Evolutionary conservation across 2,113 vertebrate genomes (phyloP).

Genomic region (Bos taurus): ARS-UCD2.0 NC_037331.1:76381001-76381500

Average conservation of each 20-base stretch:
- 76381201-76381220: fast-evolving
- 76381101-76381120: neutral
- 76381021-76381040: neutral
- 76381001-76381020: neutral
- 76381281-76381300: neutral
- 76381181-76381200: neutral
- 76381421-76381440: neutral
- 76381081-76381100: neutral
- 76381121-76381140: neutral
- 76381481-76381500: neutral
- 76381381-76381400: neutral
- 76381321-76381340: neutral
- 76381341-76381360: neutral
- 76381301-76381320: neutral
- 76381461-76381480: neutral
- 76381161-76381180: neutral
- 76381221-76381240: neutral
- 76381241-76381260: neutral
- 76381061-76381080: neutral
- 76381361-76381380: neutral
- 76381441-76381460: neutral
- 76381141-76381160: neutral
- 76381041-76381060: neutral
- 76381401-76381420: neutral
- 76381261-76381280: neutral